phyloP scores from a whole-genome alignment of 2,888 invertebrate genomes.

The Melitaea athalia region DNA sequence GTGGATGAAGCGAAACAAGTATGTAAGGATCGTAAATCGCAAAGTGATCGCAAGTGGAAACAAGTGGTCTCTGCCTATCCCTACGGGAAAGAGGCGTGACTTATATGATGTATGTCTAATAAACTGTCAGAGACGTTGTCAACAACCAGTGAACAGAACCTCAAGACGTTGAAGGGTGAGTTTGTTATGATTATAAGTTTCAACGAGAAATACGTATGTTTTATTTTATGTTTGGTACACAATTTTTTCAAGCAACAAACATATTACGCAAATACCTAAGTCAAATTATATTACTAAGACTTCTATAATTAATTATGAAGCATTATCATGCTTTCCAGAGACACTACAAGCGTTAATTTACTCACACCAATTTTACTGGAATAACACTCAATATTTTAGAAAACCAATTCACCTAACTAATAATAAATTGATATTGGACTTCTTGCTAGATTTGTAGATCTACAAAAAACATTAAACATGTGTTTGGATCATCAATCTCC shows the following conservation, averaged over 20 bases:
- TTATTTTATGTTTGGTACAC: constrained; percentile 60
- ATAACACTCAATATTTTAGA: constrained; percentile 46
- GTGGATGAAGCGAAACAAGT: too few species aligned
- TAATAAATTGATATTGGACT: not conserved
- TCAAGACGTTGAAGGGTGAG: too few species aligned
- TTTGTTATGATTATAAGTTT: constrained; percentile 9
- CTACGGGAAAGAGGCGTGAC: too few species aligned
- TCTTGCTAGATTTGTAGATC: not conserved
- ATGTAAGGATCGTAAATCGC: too few species aligned
- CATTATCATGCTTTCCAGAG: constrained; percentile 74
- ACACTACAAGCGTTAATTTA: constrained; percentile 77
- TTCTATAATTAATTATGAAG: constrained; percentile 57
- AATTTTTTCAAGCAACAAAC: constrained; percentile 66
- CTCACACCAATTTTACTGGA: constrained; percentile 73
- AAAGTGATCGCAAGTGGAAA: too few species aligned
- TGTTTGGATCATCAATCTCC: not conserved
- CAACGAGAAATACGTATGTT: constrained; percentile 21
- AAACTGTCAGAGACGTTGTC: too few species aligned
- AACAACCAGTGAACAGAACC: too few species aligned
- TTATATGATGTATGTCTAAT: too few species aligned
- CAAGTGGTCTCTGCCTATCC: too few species aligned
- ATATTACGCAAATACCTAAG: constrained; percentile 58
- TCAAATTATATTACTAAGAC: constrained; percentile 52
- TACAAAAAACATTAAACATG: not conserved
- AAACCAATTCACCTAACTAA: constrained; percentile 36